Base-by-base conservation (phyloP, 2,888 invertebrate genomes). In the Glaucopsyche alexis region DNA sequence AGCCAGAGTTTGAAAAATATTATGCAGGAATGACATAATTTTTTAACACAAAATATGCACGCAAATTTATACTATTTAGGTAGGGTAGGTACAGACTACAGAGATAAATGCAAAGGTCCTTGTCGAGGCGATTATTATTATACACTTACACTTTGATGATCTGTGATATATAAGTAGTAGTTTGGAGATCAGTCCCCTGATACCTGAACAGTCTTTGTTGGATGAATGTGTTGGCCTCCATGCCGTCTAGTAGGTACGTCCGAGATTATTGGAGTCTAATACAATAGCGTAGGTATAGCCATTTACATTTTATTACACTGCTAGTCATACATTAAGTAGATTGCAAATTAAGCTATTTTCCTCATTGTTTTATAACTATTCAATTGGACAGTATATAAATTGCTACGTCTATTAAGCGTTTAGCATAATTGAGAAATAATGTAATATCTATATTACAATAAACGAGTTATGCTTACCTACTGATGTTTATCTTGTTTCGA, bases 401-500 rank as follows among this genome's bases (percentile, higher is more conserved):
- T 55, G 60, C 38, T 60, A 52, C 19, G 60, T 60, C 13, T 38
- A 60, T 60, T 60, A 13, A 7, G 14, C 60, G 60, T 38, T 60
- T 60, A 60, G 29, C 6, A 60, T 60, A 38, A 60, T 60, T 13
- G 29, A 60, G 60, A 60, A 55, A 55, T 38, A 29, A 60, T 29
- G 13, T 60, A 38, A 38, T 60, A 38, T 60, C 29, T 60, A 13
- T 38, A 60, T 60, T 60, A 60, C 7, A 60, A 38, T 60, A 60
- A 60, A 60, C 29, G 60, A 38, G 11, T 29, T 60, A 60, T 13
- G 60, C 60, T 60, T 60, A 60, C n/a, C n/a, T 13, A 60, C 60
- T 29, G 60, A 38, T 14, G 29, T 60, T 60, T 60, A 38, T 4
- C 60, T 60, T 29, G 60, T 29, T 29, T 29, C 2, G 29, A 29